phyloP scores from a whole-genome alignment of 2,797 vertebrate species.

The Leucoraja ocellata region DNA sequence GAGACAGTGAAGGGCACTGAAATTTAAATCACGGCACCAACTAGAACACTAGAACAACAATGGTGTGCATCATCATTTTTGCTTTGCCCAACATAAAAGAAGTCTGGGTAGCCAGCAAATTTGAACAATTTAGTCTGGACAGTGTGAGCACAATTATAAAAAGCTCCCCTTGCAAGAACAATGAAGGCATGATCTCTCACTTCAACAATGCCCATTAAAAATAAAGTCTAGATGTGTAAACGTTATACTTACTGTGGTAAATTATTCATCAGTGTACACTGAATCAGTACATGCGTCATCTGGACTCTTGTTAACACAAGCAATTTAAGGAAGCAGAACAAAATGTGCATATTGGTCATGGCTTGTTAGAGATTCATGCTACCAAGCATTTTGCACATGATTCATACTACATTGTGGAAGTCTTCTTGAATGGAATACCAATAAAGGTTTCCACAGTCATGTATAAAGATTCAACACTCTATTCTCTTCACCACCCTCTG shows the following conservation, averaged over 20 bases:
- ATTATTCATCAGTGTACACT: neutral
- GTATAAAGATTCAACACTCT: neutral
- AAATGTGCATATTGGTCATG: neutral
- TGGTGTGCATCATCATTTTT: neutral
- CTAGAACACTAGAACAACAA: neutral
- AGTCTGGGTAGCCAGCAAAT: neutral
- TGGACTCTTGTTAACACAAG: constrained; percentile 2
- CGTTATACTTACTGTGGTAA: neutral
- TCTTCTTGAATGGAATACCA: neutral
- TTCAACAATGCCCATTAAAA: neutral
- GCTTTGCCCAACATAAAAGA: neutral
- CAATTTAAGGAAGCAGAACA: neutral
- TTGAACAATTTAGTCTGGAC: neutral
- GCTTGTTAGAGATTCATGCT: neutral
- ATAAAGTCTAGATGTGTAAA: neutral
- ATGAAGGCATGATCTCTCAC: constrained; percentile 16
- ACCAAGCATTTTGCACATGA: neutral
- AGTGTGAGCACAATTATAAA: neutral
- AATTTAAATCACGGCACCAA: neutral
- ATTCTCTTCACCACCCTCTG: neutral
- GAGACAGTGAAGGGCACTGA: no score
- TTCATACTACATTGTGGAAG: neutral
- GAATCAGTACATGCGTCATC: neutral
- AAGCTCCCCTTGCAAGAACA: neutral
- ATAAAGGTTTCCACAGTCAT: neutral